Base-by-base conservation (phyloP, 2,797 vertebrate genomes). In the Sibirionetta formosa region DNA sequence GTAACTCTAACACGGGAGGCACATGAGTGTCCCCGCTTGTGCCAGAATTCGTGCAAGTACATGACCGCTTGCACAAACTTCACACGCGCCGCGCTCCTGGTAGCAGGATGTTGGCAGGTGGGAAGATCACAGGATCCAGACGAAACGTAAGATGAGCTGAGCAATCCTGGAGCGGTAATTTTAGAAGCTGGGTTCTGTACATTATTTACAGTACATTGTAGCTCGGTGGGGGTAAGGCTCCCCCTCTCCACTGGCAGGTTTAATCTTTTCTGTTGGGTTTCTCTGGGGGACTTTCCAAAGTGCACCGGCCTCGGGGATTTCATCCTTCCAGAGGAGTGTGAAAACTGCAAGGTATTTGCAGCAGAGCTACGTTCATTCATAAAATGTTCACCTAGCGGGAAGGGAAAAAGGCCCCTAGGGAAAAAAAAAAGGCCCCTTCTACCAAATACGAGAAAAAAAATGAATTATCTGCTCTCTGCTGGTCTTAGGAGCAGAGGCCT, bases 51-150 rank as follows among this genome's bases (percentile, higher is more conserved):
- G 76, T 82, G 82, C 75, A 95, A 83, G 86, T 94, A 42, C 93
- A 94, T 38, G 85, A 94, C 85, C 87, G 35, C 93, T 96, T 90
- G 90, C 82, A 91, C 95, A 89, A 88, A 86, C 76, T 86, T 84
- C 75, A 82, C 83, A 90, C 48, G 68, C 69, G n/a, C 63, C 9
- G 56, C 87, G 94, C 44, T 95, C 94, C 89, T 94, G 82, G 88
- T 92, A 95, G 83, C 72, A 84, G 89, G 95, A 96, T 97, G 93
- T 94, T 97, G 93, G 96, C 97, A 97, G 90, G 93, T 96, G 93
- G 80, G 89, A 81, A 93, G 93, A 96, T 94, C 96, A 96, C 82
- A 91, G 96, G 88, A 94, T 96, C 93, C 88, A 89, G 79, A 88
- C 88, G 96, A 97, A 96, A 96, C 11, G 22, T 73, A 94, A 96